Evolutionary conservation across 2,888 invertebrate genomes (phyloP).

Genomic region (Oscheius sp.): DNA sequence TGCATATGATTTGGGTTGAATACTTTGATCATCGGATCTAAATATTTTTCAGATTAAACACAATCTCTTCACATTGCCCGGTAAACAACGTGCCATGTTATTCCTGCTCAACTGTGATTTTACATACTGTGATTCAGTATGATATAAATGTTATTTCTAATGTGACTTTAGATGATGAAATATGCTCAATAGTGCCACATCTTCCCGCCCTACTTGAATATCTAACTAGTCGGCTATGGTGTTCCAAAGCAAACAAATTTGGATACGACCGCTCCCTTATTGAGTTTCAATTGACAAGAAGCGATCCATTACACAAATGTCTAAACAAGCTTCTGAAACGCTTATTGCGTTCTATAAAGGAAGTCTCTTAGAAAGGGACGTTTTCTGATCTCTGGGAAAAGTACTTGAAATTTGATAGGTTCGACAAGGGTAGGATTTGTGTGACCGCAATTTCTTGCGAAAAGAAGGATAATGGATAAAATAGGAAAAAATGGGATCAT

Average conservation of each 20-base stretch:
- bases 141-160: not conserved
- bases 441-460: not conserved
- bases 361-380: too few relatives aligned
- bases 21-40: too few relatives aligned
- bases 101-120: not conserved
- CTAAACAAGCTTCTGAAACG: not conserved
- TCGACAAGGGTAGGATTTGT: not conserved
- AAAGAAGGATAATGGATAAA: not conserved
- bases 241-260: constrained; percentile 32
- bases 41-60: not conserved
- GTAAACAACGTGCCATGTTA: constrained; percentile 11
- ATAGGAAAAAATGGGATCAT: not conserved
- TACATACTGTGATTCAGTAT: too few relatives aligned
- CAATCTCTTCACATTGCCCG: constrained; percentile 9
- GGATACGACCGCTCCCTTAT: constrained; percentile 31
- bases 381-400: too few relatives aligned
- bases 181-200: too few relatives aligned
- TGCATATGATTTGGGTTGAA: not conserved
- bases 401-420: not conserved
- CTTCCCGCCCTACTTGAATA: too few relatives aligned
- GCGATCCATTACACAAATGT: constrained; percentile 25
- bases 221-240: constrained; percentile 5
- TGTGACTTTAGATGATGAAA: not conserved
- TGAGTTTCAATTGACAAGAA: constrained; percentile 36
- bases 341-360: not conserved